Conservation (phyloP, 2,888 invertebrate species). For the Tipula helvola region DNA sequence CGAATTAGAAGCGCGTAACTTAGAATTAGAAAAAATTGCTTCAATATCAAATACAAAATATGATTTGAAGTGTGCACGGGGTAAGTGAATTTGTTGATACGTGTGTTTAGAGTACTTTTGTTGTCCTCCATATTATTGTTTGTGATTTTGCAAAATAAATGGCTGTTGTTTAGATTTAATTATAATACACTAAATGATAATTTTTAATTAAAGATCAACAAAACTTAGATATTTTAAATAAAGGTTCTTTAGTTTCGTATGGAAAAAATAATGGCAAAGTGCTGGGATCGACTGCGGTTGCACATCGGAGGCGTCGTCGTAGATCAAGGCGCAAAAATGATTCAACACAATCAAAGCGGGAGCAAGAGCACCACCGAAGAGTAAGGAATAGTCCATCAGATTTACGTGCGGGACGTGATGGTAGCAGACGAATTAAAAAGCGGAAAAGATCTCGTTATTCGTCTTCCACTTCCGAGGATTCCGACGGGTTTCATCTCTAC, state of each 20-base stretch:
- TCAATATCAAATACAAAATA: conserved; percentile 23
- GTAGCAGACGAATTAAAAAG: not conserved
- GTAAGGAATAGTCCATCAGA: not conserved
- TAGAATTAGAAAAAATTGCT: conserved; percentile 32
- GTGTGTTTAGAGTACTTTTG: not conserved
- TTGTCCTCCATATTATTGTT: not conserved
- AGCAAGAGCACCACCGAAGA: not conserved
- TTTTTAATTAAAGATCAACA: not conserved
- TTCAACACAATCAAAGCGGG: not conserved
- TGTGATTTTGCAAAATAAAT: not conserved
- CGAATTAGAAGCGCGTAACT: conserved; percentile 33
- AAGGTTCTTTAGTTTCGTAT: conserved; percentile 5
- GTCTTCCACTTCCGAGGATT: not conserved
- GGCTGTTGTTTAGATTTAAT: not conserved
- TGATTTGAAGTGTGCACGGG: not conserved
- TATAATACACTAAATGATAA: not conserved
- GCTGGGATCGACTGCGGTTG: not conserved
- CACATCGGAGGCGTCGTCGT: not conserved
- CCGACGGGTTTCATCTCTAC: not conserved
- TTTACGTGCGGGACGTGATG: too few relatives aligned
- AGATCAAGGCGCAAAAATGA: not conserved
- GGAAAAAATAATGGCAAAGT: not conserved
- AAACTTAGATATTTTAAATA: conserved; percentile 7
- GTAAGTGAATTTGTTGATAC: not conserved
- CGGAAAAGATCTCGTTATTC: not conserved